These are phyloP conservation scores for Phortica magna DNA, from an alignment of 2,888 invertebrate species.

Conservation along the genomic window DNA sequence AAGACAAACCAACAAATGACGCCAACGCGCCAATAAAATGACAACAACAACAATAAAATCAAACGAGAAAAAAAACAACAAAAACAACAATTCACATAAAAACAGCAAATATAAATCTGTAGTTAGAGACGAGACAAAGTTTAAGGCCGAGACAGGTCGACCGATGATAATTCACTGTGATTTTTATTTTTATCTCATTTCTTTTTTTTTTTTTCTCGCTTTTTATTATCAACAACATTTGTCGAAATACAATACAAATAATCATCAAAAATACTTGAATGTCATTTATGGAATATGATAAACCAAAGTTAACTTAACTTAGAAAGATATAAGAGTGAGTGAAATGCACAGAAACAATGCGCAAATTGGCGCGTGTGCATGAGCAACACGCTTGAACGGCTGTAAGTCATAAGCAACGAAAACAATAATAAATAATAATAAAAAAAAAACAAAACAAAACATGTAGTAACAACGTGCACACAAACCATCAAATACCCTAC, in stretches of 20 bases:
- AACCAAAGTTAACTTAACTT: background rate
- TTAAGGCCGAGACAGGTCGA: background rate
- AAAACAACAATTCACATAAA: no score
- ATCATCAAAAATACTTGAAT: conserved; percentile 9
- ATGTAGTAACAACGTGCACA: no score
- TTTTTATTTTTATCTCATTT: no score
- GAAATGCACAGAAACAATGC: background rate
- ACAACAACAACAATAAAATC: conserved; percentile 34
- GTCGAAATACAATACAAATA: background rate
- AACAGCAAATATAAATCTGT: no score
- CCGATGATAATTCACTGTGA: background rate
- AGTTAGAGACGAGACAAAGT: no score
- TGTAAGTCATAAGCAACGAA: no score
- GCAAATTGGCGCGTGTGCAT: no score
- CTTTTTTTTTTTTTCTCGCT: no score
- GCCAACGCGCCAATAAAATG: conserved; percentile 33
- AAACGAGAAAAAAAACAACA: conserved; percentile 24
- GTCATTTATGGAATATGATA: background rate
- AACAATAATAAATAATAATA: no score
- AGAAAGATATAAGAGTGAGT: background rate
- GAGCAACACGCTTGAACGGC: no score
- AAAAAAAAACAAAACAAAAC: no score
- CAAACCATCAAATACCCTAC: no score
- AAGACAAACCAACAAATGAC: conserved; percentile 45
- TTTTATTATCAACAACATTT: background rate